Evolutionary conservation across 2,888 invertebrate genomes (phyloP), one percentile per base, ranked within the genome.

Genomic region (Anthrax anthrax): DNA sequence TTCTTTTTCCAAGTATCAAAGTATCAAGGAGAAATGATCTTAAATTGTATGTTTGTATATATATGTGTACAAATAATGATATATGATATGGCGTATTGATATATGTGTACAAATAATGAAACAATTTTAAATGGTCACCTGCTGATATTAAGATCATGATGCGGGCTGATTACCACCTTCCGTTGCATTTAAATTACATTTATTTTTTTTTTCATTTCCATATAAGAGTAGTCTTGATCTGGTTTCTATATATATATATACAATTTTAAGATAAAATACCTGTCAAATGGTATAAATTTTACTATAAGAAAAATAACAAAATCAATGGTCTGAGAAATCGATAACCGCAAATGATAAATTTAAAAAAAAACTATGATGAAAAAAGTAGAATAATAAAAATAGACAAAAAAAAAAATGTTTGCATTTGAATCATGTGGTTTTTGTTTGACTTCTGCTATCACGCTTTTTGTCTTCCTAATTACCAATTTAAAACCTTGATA

Each of bases 111-210:
- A 41, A n/a, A 37, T 36, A 46, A 46, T 37, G 42, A 46, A 46
- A 37, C 41, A 37, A 37, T 41, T 37, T 18, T 41, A 46, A 34
- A 17, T 46, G 41, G 41, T 41, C 46, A 27, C 46, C 46, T 39
- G 46, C 42, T 37, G 46, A 18, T 46, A 46, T 46, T 41, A 36
- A 23, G 46, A 46, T 46, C 46, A 46, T 40, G 41, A 46, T 46
- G 46, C 46, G 46, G 46, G 46, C 37, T 46, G 46, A 46, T 46
- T 46, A 41, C 46, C 46, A 27, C 46, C 41, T 37, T 37, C 37
- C 18, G 46, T 42, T 32, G 13, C 29, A 32, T 32, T 32, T 32
- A 12, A 32, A 23, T 23, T 4, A 23, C 5, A 23, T 23, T 23
- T 23, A 6, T 23, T 23, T 23, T 23, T 23, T 23, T 23, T 23